Evolutionary conservation across 2,888 invertebrate species (phyloP).

Genomic region (Xylophagus ater): DNA sequence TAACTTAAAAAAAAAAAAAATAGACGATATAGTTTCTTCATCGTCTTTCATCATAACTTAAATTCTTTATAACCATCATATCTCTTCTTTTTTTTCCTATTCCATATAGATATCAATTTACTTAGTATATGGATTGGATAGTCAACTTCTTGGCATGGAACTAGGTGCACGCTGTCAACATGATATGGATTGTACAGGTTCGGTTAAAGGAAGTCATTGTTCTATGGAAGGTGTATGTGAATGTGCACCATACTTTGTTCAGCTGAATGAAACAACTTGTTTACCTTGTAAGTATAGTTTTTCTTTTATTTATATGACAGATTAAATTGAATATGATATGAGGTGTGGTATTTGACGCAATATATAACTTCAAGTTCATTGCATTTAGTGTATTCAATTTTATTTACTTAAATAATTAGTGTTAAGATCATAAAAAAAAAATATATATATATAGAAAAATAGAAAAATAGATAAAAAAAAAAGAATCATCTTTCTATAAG

Average conservation of each 20-base stretch:
- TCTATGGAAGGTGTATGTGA: constrained; percentile 54
- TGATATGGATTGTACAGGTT: constrained; percentile 41
- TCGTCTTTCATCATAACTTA: neutral
- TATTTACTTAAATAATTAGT: too few species aligned
- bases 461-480: neutral
- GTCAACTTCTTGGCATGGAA: constrained; percentile 21
- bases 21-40: too few species aligned
- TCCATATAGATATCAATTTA: constrained; percentile 19
- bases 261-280: constrained; percentile 65
- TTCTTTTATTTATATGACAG: too few species aligned
- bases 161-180: constrained; percentile 39
- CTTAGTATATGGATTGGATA: constrained; percentile 11
- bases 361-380: too few species aligned
- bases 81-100: constrained; percentile 2
- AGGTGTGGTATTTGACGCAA: too few species aligned
- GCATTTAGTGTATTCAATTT: too few species aligned
- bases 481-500: too few species aligned
- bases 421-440: too few species aligned
- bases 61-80: neutral
- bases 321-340: too few species aligned
- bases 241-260: constrained; percentile 73
- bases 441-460: neutral
- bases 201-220: constrained; percentile 39
- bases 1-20: too few species aligned
- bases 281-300: constrained; percentile 62